Evolutionary conservation across 2,797 vertebrate genomes (phyloP).

Genomic region (Pachyuromys duprasi): DNA sequence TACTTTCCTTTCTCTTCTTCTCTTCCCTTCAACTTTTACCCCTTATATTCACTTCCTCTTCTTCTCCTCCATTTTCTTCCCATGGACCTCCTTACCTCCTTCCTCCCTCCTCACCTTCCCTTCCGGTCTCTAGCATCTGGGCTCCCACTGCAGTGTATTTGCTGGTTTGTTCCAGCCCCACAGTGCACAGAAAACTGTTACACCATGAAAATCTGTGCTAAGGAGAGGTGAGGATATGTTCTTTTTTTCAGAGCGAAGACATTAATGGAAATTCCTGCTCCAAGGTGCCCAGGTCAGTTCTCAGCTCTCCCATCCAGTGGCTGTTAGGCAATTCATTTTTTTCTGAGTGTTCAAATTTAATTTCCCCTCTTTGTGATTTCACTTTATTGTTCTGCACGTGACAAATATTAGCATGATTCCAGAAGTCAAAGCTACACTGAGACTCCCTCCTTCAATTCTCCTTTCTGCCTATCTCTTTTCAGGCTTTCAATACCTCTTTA

Average conservation of each 20-base stretch:
- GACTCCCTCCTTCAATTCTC: background rate
- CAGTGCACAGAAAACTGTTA: background rate
- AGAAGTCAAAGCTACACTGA: background rate
- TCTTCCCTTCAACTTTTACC: background rate
- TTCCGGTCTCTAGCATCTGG: background rate
- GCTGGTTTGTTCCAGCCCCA: background rate
- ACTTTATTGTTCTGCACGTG: conserved; percentile 15
- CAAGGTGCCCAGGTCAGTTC: background rate
- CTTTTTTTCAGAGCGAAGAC: background rate
- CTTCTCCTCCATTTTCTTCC: background rate
- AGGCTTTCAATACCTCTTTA: too few species aligned
- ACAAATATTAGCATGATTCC: conserved; percentile 1
- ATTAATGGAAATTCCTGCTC: background rate
- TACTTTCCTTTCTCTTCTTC: background rate
- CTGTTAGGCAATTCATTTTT: background rate
- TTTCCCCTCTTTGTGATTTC: conserved; percentile 29
- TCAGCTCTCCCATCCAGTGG: background rate
- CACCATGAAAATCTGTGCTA: background rate
- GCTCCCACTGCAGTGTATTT: background rate
- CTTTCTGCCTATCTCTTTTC: background rate
- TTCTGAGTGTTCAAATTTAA: conserved; percentile 35
- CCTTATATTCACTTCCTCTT: background rate
- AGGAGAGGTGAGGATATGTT: background rate
- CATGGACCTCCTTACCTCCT: background rate
- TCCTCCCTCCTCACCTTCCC: background rate